Evolutionary conservation across 2,113 vertebrate genomes (phyloP).

Genomic region (Opisthocomus hoazin): DNA sequence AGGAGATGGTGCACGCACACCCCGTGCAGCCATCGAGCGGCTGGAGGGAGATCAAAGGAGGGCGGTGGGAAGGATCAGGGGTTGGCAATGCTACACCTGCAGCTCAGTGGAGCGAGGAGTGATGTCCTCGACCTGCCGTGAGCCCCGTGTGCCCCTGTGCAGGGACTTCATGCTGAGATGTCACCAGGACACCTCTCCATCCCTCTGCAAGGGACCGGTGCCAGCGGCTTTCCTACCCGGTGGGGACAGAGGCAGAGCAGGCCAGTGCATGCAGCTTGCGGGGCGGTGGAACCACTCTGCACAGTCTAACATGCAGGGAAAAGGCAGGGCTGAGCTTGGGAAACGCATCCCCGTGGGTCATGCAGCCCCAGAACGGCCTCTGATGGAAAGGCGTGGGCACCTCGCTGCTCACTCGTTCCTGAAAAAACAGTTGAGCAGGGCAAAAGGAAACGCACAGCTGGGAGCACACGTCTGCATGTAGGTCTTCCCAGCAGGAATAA

Average conservation of each 20-base stretch:
- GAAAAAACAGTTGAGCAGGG: neutral
- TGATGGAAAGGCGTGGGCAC: neutral
- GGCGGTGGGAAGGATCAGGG: neutral
- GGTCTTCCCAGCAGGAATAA: neutral
- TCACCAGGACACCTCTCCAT: neutral
- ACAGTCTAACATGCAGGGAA: accelerated
- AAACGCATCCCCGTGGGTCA: neutral
- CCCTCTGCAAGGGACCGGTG: neutral
- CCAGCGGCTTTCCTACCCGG: neutral
- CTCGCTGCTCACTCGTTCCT: neutral
- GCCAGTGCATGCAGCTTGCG: neutral
- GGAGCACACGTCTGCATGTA: accelerated
- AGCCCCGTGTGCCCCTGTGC: accelerated
- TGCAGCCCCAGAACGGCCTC: neutral
- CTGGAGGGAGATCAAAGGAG: neutral
- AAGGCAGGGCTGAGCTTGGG: neutral
- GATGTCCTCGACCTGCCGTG: accelerated
- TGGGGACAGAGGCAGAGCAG: neutral
- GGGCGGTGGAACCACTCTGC: neutral
- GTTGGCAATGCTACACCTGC: neutral
- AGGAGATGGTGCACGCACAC: accelerated
- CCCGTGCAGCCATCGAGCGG: neutral
- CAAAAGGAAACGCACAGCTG: neutral
- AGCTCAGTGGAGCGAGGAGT: accelerated
- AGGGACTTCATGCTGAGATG: accelerated